A percentile compares a stretch with the other conserved stretches of the same genome.
Conservation (phyloP, 92 coral and sea anemone species). For the Nematostella vectensis region DNA sequence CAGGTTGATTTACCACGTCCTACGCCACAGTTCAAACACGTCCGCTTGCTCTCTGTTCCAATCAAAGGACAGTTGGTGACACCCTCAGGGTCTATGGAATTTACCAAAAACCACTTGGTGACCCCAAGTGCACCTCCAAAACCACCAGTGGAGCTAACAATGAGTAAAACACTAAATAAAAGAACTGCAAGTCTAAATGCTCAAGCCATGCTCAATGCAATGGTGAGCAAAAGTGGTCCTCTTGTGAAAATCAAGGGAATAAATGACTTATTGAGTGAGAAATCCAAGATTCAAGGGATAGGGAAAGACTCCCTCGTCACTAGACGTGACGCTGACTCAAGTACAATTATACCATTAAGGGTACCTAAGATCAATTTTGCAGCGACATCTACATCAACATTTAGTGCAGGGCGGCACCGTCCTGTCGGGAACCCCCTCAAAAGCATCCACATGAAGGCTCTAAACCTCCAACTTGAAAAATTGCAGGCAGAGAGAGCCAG, state of each 20-base stretch:
- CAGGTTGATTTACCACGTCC: constrained; percentile 89
- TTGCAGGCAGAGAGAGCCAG: constrained; percentile 55
- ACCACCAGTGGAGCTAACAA: constrained; percentile 79
- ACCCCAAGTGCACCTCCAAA: constrained; percentile 81
- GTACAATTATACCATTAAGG: constrained; percentile 47
- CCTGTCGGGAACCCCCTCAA: constrained; percentile 72
- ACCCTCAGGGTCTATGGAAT: constrained; percentile 61
- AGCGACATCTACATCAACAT: constrained; percentile 94
- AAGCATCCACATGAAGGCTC: constrained; percentile 59
- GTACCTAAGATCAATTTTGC: constrained; percentile 98
- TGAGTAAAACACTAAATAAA: constrained; percentile 81
- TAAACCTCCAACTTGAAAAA: constrained; percentile 59
- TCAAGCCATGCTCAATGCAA: constrained; percentile 94
- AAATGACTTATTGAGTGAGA: constrained; percentile 40
- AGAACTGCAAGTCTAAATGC: constrained; percentile 83
- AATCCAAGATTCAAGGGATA: constrained; percentile 41
- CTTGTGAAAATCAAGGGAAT: constrained; percentile 55
- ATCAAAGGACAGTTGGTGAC: constrained; percentile 84
- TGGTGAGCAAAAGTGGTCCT: constrained; percentile 72
- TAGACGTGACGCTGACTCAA: constrained; percentile 34
- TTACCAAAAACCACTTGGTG: constrained; percentile 90
- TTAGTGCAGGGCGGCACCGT: constrained; percentile 84
- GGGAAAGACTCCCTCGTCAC: constrained; percentile 42
- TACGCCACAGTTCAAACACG: constrained; percentile 46
- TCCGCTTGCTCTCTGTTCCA: constrained; percentile 82